Base-by-base conservation (phyloP, 92 coral and sea anemone genomes). In the Hydrozoanthus gracilis region DNA sequence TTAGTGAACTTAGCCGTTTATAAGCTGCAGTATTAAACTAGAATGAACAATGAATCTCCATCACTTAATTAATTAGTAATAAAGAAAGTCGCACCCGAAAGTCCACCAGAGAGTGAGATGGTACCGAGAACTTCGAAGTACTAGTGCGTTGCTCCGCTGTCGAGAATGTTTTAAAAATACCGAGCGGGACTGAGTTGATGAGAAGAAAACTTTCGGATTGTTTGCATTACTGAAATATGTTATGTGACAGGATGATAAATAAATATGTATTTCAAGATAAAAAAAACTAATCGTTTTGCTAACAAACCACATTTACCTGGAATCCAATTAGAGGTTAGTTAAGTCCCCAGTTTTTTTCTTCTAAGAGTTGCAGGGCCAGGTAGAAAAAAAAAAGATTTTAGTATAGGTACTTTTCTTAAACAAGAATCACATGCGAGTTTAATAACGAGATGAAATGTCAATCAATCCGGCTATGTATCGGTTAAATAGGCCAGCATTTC, bases 171-270 rank as follows among this genome's bases (percentile, higher is more conserved):
- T 17, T 60, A 6, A 3, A 4, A 44, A 60, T 44, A 44, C 6
- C 17, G 67, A 27, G 13, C 12, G 17, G 71, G 39, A 27, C 39
- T 27, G n/a, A 49, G 72, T 18, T 79, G 58, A 65, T 80, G 18
- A 20, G 44, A 18, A 47, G 62, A 64, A 65, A 65, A 80, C 18
- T 14, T 8, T 64, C 44, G 44, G 46, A 80, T 80, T 66, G 16
- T 47, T 80, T 65, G 85, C 44, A 80, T 80, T 44, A 14, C 58
- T 80, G 74, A 80, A 80, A 80, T 80, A 11, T 7, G 44, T 65
- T 80, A 66, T 8, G 3, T 80, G 74, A 80, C 85, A 65, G 44
- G 51, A 79, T 80, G 73, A 80, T 65, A 80, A 27, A 27, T 27
- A 27, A 27, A 27, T 27, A 27, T 27, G 39, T 65, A 48, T 80